phyloP scores from a whole-genome alignment of 2,888 invertebrate genomes.

The Drosophila phalerata region DNA sequence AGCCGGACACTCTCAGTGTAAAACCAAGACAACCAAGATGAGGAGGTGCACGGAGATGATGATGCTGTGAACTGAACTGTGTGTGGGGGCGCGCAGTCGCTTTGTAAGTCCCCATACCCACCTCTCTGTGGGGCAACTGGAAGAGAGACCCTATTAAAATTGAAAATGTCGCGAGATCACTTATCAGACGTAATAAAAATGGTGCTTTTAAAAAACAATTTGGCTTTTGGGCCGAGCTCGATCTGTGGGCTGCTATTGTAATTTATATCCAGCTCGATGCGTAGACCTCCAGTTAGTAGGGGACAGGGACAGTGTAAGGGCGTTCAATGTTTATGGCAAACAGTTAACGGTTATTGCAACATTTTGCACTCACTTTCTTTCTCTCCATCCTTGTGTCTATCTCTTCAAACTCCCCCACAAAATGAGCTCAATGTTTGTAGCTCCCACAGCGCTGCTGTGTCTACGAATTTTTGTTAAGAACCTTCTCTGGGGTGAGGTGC shows the following conservation, averaged over 20 bases:
- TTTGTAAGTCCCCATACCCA: conserved; percentile 29
- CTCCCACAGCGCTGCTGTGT: conserved; percentile 7
- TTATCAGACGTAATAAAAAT: conserved; percentile 82
- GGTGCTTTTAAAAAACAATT: conserved; percentile 84
- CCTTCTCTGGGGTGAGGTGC: conserved; percentile 51
- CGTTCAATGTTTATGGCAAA: conserved; percentile 50
- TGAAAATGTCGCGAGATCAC: conserved; percentile 83
- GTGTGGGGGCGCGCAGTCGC: conserved; percentile 50
- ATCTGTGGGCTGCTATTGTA: conserved; percentile 65
- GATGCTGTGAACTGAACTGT: conserved; percentile 36
- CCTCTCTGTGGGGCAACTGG: conserved; percentile 36
- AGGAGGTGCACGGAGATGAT: conserved; percentile 12
- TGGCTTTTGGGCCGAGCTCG: conserved; percentile 70
- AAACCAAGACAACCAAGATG: background rate
- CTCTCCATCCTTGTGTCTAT: background rate
- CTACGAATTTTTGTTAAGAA: conserved; percentile 19
- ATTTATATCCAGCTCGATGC: conserved; percentile 69
- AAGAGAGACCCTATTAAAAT: conserved; percentile 79
- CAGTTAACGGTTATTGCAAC: conserved; percentile 51
- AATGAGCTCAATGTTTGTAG: conserved; percentile 33
- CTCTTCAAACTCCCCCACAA: conserved; percentile 13
- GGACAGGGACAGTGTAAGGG: conserved; percentile 28
- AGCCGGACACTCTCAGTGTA: conserved; percentile 48
- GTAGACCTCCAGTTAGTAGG: conserved; percentile 36
- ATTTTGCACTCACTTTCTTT: conserved; percentile 41